These are phyloP conservation scores for Lithosia quadra DNA, from an alignment of 2,888 invertebrate genomes.

Conservation along the genomic window DNA sequence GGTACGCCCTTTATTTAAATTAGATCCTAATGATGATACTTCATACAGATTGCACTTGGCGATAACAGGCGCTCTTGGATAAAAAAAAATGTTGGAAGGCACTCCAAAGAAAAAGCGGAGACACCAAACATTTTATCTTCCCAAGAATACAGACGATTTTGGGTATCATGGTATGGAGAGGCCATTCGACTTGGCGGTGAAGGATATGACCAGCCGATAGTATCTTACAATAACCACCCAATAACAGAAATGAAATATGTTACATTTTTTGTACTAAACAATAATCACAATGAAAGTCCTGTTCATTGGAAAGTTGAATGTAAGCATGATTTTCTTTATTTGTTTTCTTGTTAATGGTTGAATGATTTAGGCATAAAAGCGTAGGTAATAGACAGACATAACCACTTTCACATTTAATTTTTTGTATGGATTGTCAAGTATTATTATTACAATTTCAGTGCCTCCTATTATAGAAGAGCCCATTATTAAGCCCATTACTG, in stretches of 20 bases:
- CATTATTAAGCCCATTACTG: slow-evolving; percentile 54
- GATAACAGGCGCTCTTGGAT: slow-evolving; percentile 56
- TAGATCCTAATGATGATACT: not conserved
- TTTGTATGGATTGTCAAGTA: not conserved
- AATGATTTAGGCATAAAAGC: too few species aligned
- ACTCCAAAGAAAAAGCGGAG: slow-evolving; percentile 35
- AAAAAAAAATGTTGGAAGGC: slow-evolving; percentile 39
- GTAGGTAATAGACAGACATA: too few species aligned
- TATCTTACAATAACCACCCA: slow-evolving; percentile 44
- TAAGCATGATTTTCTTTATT: slow-evolving; percentile 47
- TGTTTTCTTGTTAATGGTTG: too few species aligned
- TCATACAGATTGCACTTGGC: slow-evolving; percentile 58
- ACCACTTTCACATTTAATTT: too few species aligned
- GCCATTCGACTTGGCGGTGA: slow-evolving; percentile 72
- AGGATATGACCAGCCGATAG: slow-evolving; percentile 65
- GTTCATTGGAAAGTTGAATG: slow-evolving; percentile 66
- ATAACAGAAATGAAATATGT: slow-evolving; percentile 58
- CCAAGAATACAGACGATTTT: slow-evolving; percentile 78
- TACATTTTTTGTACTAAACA: slow-evolving; percentile 52
- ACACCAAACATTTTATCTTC: slow-evolving; percentile 79
- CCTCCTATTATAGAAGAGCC: slow-evolving; percentile 54
- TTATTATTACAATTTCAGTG: slow-evolving; percentile 47
- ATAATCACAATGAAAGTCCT: slow-evolving; percentile 19
- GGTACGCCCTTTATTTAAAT: not conserved
- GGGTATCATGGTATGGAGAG: slow-evolving; percentile 82